phyloP scores from a whole-genome alignment of 2,113 vertebrate species.

The Misgurnus anguillicaudatus region DNA sequence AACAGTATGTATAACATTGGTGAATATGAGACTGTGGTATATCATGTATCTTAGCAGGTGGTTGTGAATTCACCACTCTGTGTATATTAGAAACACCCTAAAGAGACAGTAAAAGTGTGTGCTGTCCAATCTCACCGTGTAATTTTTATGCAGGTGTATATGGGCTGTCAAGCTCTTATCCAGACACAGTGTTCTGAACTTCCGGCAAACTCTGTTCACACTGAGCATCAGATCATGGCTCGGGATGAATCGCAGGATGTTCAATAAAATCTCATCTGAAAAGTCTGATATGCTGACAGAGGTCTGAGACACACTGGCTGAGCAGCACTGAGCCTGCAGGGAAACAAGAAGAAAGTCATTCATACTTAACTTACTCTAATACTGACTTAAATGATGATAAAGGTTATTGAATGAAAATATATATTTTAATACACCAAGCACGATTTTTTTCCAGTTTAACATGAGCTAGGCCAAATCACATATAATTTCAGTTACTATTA shows the following conservation, averaged over 20 bases:
- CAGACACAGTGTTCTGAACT: slow-evolving; percentile 81
- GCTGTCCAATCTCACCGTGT: slow-evolving; percentile 75
- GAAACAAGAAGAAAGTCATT: background rate
- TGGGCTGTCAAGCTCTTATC: slow-evolving; percentile 90
- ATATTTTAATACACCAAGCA: too few species aligned
- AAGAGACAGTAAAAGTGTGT: background rate
- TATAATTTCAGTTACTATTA: too few species aligned
- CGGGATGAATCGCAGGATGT: slow-evolving; percentile 87
- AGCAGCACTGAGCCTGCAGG: slow-evolving; percentile 68
- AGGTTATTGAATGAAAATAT: too few species aligned
- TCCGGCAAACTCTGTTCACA: slow-evolving; percentile 85
- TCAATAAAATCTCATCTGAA: slow-evolving; percentile 92
- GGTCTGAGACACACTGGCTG: slow-evolving; percentile 63
- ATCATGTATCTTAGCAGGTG: too few species aligned
- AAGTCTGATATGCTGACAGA: slow-evolving; percentile 84
- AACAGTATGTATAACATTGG: too few species aligned
- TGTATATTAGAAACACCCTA: background rate
- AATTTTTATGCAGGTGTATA: slow-evolving; percentile 84
- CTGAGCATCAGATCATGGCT: slow-evolving; percentile 86
- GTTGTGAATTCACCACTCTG: background rate
- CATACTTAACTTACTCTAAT: background rate
- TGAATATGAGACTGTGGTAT: too few species aligned
- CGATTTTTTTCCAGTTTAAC: too few species aligned
- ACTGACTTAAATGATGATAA: background rate
- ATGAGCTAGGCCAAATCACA: too few species aligned